These are phyloP conservation scores for Montipora sp. DNA, from an alignment of 64 coral and sea anemone species.

Conservation along the genomic window DNA sequence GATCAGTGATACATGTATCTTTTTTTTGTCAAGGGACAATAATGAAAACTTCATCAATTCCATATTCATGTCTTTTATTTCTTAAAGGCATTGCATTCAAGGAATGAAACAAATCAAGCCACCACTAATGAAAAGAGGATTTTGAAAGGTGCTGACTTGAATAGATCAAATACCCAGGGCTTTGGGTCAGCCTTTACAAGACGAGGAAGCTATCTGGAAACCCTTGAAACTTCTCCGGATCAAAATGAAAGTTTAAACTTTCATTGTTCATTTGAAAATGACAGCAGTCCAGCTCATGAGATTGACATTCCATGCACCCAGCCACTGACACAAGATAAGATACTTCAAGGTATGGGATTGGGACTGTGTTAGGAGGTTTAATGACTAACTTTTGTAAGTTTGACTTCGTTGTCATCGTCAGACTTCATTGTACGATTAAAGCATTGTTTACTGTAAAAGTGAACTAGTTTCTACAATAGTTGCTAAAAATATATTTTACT, in stretches of 20 bases:
- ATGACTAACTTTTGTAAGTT: no score
- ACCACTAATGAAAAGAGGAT: conserved; percentile 39
- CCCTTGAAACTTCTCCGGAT: conserved; percentile 28
- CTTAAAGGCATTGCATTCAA: conserved; percentile 1
- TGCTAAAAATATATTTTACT: no score
- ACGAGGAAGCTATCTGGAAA: conserved; percentile 11
- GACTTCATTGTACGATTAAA: no score
- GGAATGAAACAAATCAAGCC: conserved; percentile 8
- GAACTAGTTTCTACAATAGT: no score
- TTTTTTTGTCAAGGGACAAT: no score
- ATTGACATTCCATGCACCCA: conserved; percentile 58
- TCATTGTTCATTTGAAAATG: conserved; percentile 84
- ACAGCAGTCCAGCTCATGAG: conserved; percentile 50
- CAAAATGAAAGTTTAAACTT: conserved; percentile 66
- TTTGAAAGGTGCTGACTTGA: conserved; percentile 61
- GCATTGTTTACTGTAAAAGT: no score
- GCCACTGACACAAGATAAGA: conserved; percentile 52
- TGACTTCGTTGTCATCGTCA: no score
- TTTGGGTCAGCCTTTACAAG: not conserved
- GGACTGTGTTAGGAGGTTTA: no score
- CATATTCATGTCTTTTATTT: not conserved
- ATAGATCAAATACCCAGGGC: conserved; percentile 33
- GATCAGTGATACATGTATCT: no score
- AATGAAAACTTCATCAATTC: no score
- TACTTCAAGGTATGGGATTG: conserved; percentile 36